Conservation (phyloP, 2,797 vertebrate genomes). For the Somateria mollissima region DNA sequence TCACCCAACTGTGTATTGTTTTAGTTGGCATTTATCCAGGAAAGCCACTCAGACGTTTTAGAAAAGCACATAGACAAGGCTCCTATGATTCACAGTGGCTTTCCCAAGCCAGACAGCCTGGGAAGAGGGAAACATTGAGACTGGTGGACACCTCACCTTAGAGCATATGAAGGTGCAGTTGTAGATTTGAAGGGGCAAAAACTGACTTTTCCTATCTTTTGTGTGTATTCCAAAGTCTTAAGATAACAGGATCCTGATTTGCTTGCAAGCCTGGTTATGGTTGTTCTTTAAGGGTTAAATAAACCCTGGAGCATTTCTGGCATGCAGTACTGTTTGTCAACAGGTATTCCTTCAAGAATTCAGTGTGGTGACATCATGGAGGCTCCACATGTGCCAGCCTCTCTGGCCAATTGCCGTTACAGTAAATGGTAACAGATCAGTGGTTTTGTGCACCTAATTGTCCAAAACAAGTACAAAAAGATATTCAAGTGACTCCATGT, state of each 20-base stretch:
- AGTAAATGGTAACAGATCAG: not conserved
- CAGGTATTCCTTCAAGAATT: not conserved
- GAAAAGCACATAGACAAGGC: not conserved
- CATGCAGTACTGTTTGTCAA: not conserved
- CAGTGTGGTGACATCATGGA: not conserved
- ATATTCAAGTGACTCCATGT: not conserved
- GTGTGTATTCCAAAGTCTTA: not conserved
- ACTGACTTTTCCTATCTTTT: not conserved
- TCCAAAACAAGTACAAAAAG: not conserved
- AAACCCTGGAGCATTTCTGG: not conserved
- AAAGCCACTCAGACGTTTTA: not conserved
- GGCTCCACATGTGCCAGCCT: not conserved
- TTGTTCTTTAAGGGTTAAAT: not conserved
- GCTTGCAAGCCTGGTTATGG: not conserved
- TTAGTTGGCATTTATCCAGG: not conserved
- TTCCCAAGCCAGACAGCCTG: not conserved
- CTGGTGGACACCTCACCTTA: not conserved
- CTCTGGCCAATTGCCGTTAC: accelerated
- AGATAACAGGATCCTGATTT: not conserved
- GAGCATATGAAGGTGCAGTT: not conserved
- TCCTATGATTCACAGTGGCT: not conserved
- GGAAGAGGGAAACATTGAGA: not conserved
- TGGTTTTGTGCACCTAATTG: not conserved
- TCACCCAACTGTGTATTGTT: not conserved
- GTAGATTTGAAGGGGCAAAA: not conserved